Conservation (phyloP, 2,888 invertebrate genomes). For the Thelaira solivaga region DNA sequence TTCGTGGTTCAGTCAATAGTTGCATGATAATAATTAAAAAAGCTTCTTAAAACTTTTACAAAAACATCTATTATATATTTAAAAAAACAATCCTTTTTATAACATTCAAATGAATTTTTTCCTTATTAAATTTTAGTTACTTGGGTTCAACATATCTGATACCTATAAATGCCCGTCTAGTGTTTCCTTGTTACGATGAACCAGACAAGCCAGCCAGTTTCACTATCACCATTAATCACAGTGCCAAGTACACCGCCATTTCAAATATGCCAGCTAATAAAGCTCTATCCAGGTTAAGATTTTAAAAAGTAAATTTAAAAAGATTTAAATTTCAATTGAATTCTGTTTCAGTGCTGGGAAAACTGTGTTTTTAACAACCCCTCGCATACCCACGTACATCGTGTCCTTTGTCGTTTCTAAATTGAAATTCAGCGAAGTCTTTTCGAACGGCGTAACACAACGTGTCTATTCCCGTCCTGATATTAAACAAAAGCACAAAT, state of each 20-base stretch:
- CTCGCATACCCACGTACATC: constrained; percentile 86
- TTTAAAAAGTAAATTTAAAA: neutral
- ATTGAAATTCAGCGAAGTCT: constrained; percentile 73
- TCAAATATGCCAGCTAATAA: constrained; percentile 78
- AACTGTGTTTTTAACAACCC: constrained; percentile 77
- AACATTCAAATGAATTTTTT: neutral
- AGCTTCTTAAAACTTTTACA: too few relatives aligned
- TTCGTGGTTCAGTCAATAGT: too few relatives aligned
- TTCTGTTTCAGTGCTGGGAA: constrained; percentile 36
- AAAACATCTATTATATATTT: too few relatives aligned
- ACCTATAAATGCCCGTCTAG: constrained; percentile 82
- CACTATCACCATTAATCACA: constrained; percentile 70
- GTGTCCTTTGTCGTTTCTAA: constrained; percentile 87
- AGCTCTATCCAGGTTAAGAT: constrained; percentile 54
- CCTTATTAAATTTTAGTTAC: constrained; percentile 63
- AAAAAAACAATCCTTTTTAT: neutral
- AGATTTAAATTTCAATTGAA: neutral
- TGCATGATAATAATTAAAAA: too few relatives aligned
- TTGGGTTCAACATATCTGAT: constrained; percentile 85
- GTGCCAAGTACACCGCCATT: constrained; percentile 69
- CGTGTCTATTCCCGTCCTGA: constrained; percentile 73
- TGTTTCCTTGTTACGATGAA: constrained; percentile 87
- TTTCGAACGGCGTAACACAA: constrained; percentile 68
- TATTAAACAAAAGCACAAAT: constrained; percentile 78
- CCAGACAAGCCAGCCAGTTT: constrained; percentile 83